A percentile compares a stretch with the other conserved stretches of the same genome.
Conservation (phyloP, 2,797 vertebrate species). For the Apogon talboti region DNA sequence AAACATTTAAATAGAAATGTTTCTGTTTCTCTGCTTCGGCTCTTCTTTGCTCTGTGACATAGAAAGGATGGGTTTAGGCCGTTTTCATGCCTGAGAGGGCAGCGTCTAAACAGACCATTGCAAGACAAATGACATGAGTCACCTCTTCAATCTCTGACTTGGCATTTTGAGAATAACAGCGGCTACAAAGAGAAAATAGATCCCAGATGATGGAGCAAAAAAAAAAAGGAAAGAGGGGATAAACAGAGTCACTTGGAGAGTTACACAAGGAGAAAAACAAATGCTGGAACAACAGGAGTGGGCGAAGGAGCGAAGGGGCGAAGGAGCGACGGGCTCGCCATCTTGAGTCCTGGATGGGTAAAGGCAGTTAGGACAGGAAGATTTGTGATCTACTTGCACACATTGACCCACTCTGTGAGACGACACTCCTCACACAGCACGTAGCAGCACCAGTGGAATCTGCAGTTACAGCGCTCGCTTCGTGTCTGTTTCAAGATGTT, state of each 20-base stretch:
- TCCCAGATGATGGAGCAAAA: conserved; percentile 82
- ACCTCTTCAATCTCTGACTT: conserved; percentile 85
- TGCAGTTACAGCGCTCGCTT: conserved; percentile 90
- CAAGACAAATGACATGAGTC: conserved; percentile 85
- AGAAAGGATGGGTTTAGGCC: conserved; percentile 62
- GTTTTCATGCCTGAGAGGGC: conserved; percentile 77
- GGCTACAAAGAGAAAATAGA: conserved; percentile 84
- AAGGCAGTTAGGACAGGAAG: conserved; percentile 21
- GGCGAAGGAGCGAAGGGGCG: conserved; percentile 44
- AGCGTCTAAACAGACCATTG: conserved; percentile 76
- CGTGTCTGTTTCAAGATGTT: conserved; percentile 91
- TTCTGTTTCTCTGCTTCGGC: conserved; percentile 54
- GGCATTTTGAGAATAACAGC: conserved; percentile 85
- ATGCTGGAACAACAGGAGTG: conserved; percentile 47
- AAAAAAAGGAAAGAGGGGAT: conserved; percentile 53
- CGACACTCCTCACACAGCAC: conserved; percentile 95
- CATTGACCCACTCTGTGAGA: conserved; percentile 91
- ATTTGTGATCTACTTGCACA: conserved; percentile 84
- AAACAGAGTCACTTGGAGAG: conserved; percentile 72
- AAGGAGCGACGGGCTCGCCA: conserved; percentile 56
- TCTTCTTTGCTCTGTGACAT: conserved; percentile 58
- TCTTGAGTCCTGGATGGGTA: conserved; percentile 62
- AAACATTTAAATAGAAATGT: conserved; percentile 54
- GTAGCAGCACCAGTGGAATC: conserved; percentile 96
- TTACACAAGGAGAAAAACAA: conserved; percentile 75